Evolutionary conservation across 2,888 invertebrate species (phyloP).

Genomic region (Watsonalla cultraria): DNA sequence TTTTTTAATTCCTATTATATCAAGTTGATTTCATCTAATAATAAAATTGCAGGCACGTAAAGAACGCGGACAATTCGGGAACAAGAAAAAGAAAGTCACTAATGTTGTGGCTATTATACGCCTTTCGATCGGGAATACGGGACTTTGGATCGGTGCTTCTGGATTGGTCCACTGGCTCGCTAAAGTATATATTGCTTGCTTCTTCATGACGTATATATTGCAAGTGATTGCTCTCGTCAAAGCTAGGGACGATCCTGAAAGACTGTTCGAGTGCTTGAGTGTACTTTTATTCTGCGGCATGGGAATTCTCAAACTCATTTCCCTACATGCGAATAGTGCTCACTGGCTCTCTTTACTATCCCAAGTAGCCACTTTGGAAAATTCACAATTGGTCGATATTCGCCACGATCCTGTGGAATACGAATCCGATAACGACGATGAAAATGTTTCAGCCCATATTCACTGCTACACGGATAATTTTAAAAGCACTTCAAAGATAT

Average conservation of each 20-base stretch:
- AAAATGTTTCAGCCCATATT: conserved; percentile 20
- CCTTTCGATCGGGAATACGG: conserved; percentile 25
- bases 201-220: conserved; percentile 27
- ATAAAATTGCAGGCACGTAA: background rate
- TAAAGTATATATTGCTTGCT: conserved; percentile 30
- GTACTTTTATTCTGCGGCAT: conserved; percentile 50
- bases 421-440: conserved; percentile 22
- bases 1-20: too few relatives aligned
- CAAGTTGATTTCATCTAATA: background rate
- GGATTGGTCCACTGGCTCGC: conserved; percentile 26
- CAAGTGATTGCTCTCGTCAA: conserved; percentile 38
- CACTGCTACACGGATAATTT: conserved; percentile 38
- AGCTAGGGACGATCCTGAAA: conserved; percentile 34
- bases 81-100: background rate
- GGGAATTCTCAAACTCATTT: conserved; percentile 48
- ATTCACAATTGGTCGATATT: conserved; percentile 22
- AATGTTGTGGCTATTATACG: conserved; percentile 7
- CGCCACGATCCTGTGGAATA: conserved; percentile 24
- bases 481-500: conserved; percentile 24
- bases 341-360: conserved; percentile 40
- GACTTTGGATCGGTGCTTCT: conserved; percentile 24
- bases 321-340: conserved; percentile 27
- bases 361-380: conserved; percentile 36
- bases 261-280: conserved; percentile 53
- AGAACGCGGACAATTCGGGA: background rate